Percentiles rank a stretch among this genome's conserved stretches.
phyloP scores from a whole-genome alignment of 2,888 invertebrate genomes.

The Drosophila monieri region DNA sequence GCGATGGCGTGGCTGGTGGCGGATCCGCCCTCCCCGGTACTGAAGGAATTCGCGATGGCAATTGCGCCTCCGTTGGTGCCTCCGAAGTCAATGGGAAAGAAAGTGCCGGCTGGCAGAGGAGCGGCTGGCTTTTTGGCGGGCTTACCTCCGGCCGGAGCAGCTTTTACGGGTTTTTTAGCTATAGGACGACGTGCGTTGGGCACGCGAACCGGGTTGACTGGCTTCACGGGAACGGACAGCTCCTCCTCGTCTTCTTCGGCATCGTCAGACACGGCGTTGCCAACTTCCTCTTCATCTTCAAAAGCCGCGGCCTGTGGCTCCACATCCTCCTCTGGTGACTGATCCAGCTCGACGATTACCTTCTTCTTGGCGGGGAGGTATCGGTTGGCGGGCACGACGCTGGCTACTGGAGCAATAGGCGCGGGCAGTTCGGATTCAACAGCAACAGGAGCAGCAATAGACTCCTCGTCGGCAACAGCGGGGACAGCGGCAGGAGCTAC shows the following conservation, averaged over 20 bases:
- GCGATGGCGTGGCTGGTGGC: conserved; percentile 84
- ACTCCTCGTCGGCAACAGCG: conserved; percentile 56
- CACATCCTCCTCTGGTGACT: conserved; percentile 69
- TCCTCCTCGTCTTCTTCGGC: conserved; percentile 73
- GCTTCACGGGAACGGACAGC: conserved; percentile 57
- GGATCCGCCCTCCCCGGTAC: conserved; percentile 84
- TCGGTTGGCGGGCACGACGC: conserved; percentile 73
- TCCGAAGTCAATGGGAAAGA: conserved; percentile 84
- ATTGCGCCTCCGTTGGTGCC: conserved; percentile 83
- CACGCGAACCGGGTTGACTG: conserved; percentile 71
- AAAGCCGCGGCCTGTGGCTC: conserved; percentile 61
- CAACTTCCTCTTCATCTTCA: conserved; percentile 72
- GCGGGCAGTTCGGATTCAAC: conserved; percentile 52
- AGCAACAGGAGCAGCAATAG: neutral
- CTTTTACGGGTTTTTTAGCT: conserved; percentile 63
- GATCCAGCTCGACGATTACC: conserved; percentile 81
- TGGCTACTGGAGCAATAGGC: conserved; percentile 73
- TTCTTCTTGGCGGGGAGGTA: conserved; percentile 82
- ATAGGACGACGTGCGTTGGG: conserved; percentile 81
- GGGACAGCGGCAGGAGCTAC: conserved; percentile 65
- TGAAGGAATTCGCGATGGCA: conserved; percentile 84
- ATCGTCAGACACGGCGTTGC: conserved; percentile 69
- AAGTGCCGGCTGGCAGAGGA: conserved; percentile 81
- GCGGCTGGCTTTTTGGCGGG: conserved; percentile 67
- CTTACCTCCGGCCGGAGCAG: conserved; percentile 52